Conservation (phyloP, 2,888 invertebrate genomes). For the Orthosia gothica region DNA sequence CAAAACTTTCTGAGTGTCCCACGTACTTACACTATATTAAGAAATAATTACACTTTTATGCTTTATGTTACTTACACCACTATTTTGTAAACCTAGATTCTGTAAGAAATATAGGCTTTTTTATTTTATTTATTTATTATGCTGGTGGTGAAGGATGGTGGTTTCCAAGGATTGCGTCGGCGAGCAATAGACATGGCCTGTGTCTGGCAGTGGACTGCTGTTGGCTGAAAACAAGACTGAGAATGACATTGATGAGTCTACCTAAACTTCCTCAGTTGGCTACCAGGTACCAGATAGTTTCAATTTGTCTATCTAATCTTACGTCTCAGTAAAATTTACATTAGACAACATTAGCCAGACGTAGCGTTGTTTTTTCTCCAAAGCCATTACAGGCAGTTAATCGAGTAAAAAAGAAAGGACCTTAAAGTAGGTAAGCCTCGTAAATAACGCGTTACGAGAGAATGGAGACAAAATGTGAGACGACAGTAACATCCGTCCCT, state of each 20-base stretch:
- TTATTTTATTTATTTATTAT: no score
- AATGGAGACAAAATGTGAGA: conserved; percentile 66
- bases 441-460: conserved; percentile 62
- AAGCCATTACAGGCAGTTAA: conserved; percentile 49
- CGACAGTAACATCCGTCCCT: conserved; percentile 61
- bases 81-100: no score
- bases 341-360: neutral
- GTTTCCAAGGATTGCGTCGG: neutral
- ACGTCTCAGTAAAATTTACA: neutral
- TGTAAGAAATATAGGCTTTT: no score
- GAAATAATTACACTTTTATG: no score
- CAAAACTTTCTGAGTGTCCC: no score
- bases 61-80: no score
- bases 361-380: conserved; percentile 15
- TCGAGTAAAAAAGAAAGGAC: conserved; percentile 42
- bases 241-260: neutral
- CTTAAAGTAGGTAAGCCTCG: conserved; percentile 48
- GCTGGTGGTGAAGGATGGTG: neutral
- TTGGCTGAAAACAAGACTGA: neutral
- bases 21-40: no score
- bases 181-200: neutral
- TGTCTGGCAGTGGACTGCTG: neutral
- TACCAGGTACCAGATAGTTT: neutral
- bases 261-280: neutral
- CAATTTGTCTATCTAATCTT: neutral